A percentile compares a stretch with the other conserved stretches of the same genome.
Conservation (phyloP, 2,797 vertebrate genomes). For the Poliocrania exsul region DNA sequence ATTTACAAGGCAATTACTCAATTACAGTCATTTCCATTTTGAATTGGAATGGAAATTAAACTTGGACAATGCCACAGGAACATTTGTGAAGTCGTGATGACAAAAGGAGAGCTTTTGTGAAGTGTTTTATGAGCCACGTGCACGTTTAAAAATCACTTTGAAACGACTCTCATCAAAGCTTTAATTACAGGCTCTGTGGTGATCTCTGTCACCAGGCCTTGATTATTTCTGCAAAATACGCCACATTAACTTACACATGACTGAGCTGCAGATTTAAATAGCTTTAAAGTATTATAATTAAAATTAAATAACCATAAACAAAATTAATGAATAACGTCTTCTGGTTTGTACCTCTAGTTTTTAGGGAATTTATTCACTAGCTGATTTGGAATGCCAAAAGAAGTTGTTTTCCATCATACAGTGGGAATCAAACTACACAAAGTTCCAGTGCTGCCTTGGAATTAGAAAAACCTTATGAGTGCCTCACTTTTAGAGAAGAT, state of each 20-base stretch:
- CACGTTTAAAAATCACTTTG: constrained; percentile 5
- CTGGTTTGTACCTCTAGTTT: neutral
- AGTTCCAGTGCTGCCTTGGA: neutral
- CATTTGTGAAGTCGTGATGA: neutral
- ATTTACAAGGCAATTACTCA: neutral
- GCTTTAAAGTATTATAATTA: constrained; percentile 31
- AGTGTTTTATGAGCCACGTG: neutral
- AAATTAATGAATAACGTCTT: constrained; percentile 20
- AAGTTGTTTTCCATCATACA: neutral
- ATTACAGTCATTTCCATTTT: neutral
- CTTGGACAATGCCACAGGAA: neutral
- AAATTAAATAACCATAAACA: constrained; percentile 45
- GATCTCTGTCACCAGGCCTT: neutral
- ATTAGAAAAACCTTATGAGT: neutral
- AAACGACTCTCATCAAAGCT: neutral
- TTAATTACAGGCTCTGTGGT: neutral
- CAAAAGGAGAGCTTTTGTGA: neutral
- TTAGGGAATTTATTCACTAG: neutral
- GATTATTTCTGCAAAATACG: constrained; percentile 17
- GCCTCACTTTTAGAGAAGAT: neutral
- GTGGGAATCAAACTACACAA: neutral
- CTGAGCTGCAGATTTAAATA: neutral
- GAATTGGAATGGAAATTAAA: neutral
- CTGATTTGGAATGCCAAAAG: neutral
- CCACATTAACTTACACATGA: constrained; percentile 2